Base-by-base conservation (phyloP, 2,113 vertebrate genomes). In the Empidonax alnorum region DNA sequence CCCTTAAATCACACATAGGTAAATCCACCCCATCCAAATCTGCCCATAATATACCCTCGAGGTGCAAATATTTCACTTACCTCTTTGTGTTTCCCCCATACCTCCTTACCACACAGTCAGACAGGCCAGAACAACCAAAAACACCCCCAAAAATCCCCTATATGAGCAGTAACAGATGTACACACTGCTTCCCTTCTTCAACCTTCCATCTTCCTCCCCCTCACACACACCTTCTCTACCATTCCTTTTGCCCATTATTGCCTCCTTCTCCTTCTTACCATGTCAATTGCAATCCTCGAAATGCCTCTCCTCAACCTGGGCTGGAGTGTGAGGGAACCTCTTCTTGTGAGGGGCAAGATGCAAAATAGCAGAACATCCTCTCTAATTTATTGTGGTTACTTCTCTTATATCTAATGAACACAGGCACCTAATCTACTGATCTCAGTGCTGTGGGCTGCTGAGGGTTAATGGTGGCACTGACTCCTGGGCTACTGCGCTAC, bases 381-480 rank as follows among this genome's bases (percentile, higher is more conserved):
- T 77, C 35, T 44, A 81, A 93, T 67, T 84, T 71, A 55, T 27
- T 31, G 24, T 3, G 4, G 12, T 65, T 79, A 66, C 15, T 74
- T 91, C 47, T 20, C 25, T 80, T 53, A 10, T 10, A 90, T 8
- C n/a, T 56, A 65, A 56, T 41, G 44, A 94, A 75, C 46, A 53
- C 21, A 63, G 49, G 49, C 21, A 79, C 33, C 27, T 37, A 71
- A 71, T 41, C 65, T 87, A 49, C 72, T 92, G 65, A 50, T 87
- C 55, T 61, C 62, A 49, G 58, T 47, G 58, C 46, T 94, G 47
- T 56, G 58, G 68, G n/a, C 39, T 84, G 62, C 62, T 59, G 67
- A 94, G 81, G 22, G 78, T 96, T 96, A 97, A 95, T 18, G 41
- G 58, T 58, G 47, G 91, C 88, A 96, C 19, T 58, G 42, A 63